A percentile compares a stretch with the other conserved stretches of the same genome.
Conservation (phyloP, 37 sponge, comb jelly and placozoan species). For the Mnemiopsis leidyi region DNA sequence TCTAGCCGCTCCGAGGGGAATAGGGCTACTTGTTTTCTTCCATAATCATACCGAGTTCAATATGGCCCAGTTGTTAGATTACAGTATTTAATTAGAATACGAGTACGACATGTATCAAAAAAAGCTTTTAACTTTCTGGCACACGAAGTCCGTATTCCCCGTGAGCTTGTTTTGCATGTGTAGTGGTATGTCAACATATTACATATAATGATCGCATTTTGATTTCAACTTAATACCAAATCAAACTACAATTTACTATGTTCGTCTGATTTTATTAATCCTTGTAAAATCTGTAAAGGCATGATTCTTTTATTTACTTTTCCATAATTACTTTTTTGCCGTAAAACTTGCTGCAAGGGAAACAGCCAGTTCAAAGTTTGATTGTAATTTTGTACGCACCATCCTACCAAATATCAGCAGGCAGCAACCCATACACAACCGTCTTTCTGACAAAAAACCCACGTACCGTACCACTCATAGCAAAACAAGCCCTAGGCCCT, state of each 20-base stretch:
- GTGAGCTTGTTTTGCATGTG: background rate
- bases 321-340: too few species aligned
- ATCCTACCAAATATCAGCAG: too few species aligned
- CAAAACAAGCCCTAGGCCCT: background rate
- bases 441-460: too few species aligned
- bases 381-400: too few species aligned
- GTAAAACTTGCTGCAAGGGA: too few species aligned
- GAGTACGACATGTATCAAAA: too few species aligned
- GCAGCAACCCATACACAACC: too few species aligned
- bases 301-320: background rate
- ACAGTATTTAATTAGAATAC: too few species aligned
- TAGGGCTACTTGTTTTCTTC: background rate
- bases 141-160: background rate
- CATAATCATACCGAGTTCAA: too few species aligned
- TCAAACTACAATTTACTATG: background rate
- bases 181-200: background rate
- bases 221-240: background rate
- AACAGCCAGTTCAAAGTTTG: too few species aligned
- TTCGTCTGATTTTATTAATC: background rate
- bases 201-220: background rate
- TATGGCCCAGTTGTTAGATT: too few species aligned
- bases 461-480: background rate
- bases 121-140: too few species aligned
- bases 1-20: background rate
- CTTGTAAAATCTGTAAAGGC: background rate